phyloP scores from a whole-genome alignment of 2,113 vertebrate species.

The Erythrocebus patas region DNA sequence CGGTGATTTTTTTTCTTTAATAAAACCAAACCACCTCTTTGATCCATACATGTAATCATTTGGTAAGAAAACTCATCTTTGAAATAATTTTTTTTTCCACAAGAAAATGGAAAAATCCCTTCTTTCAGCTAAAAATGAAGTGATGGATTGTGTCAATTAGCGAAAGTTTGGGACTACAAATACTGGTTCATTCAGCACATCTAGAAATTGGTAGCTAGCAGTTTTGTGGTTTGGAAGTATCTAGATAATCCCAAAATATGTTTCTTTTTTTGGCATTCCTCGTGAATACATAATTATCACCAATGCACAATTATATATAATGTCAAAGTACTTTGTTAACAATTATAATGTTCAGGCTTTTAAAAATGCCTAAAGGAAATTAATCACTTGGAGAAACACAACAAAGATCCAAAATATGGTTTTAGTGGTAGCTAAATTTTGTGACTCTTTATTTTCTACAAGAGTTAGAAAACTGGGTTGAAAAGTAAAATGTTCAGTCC shows the following conservation, averaged over 20 bases:
- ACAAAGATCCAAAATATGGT: neutral
- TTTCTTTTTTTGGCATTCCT: neutral
- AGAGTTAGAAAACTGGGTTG: neutral
- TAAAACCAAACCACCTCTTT: neutral
- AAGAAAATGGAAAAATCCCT: neutral
- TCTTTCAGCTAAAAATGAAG: neutral
- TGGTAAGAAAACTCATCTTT: neutral
- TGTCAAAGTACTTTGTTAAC: neutral
- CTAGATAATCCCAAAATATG: neutral
- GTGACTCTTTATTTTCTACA: neutral
- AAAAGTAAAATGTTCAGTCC: neutral
- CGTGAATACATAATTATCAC: neutral
- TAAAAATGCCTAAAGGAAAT: slow-evolving; percentile 11
- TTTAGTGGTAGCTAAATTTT: neutral
- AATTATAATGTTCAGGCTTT: neutral
- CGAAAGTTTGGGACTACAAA: neutral
- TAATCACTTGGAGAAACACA: neutral
- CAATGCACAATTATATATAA: neutral
- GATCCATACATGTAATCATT: neutral
- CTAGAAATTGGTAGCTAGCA: neutral
- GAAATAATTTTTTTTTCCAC: neutral
- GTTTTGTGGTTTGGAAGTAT: neutral
- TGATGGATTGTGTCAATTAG: neutral
- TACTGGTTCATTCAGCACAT: neutral
- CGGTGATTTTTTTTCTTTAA: neutral